Conservation (phyloP, 2,797 vertebrate species). For the Hyperoplus immaculatus region DNA sequence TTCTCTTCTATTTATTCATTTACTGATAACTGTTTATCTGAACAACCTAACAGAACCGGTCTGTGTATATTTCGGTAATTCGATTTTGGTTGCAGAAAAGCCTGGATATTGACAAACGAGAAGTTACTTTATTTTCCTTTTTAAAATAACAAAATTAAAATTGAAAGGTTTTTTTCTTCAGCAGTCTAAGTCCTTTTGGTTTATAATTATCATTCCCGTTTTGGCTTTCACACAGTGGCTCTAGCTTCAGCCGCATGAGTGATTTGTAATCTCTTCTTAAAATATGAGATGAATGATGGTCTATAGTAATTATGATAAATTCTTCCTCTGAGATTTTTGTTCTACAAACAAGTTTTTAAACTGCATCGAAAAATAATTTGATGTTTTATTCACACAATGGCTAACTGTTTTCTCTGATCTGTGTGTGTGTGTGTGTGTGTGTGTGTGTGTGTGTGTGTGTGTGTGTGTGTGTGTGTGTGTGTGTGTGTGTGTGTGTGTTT, state of each 20-base stretch:
- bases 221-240: neutral
- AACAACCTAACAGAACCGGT: too few species aligned
- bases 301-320: neutral
- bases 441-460: neutral
- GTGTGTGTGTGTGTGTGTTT: slow-evolving; percentile 7
- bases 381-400: neutral
- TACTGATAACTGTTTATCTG: neutral
- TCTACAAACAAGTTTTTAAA: neutral
- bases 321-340: neutral
- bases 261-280: neutral
- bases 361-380: neutral
- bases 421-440: neutral
- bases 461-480: neutral
- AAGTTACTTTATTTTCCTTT: too few species aligned
- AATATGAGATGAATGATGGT: neutral
- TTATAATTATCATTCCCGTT: too few species aligned
- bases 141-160: too few species aligned
- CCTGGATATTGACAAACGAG: too few species aligned
- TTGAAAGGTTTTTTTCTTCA: too few species aligned
- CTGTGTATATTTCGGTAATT: too few species aligned
- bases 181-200: too few species aligned
- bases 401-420: neutral
- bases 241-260: neutral
- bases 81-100: too few species aligned
- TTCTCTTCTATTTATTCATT: neutral